These are phyloP conservation scores for Nycticorax nycticorax DNA, from an alignment of 2,113 vertebrate species.

Conservation along the genomic window DNA sequence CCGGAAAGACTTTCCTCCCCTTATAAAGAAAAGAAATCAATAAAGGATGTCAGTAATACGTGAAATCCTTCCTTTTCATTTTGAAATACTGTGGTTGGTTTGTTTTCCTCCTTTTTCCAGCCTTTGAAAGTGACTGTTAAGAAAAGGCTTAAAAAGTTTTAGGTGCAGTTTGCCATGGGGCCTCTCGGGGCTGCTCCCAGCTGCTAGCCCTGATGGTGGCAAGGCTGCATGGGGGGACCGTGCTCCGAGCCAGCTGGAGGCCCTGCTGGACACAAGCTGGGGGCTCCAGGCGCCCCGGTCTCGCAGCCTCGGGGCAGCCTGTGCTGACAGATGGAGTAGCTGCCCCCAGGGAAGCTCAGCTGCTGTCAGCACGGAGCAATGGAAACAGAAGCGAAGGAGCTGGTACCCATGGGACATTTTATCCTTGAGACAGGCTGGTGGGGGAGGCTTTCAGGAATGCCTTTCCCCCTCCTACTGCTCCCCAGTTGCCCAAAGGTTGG, in stretches of 20 bases:
- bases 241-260: neutral
- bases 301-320: neutral
- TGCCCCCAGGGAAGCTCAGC: neutral
- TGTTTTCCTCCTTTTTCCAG: neutral
- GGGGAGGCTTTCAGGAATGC: neutral
- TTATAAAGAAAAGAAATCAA: neutral
- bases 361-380: neutral
- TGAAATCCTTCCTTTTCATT: neutral
- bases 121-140: neutral
- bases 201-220: neutral
- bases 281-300: neutral
- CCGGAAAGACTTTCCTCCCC: neutral
- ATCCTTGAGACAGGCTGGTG: neutral
- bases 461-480: neutral
- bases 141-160: neutral
- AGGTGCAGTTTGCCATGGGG: neutral
- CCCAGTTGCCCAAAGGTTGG: neutral
- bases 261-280: fast-evolving
- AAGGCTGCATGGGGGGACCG: fast-evolving
- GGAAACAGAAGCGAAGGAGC: neutral
- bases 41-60: neutral
- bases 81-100: neutral
- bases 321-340: neutral
- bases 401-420: neutral
- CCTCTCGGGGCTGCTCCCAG: neutral